Evolutionary conservation across 1,140 invertebrate species (phyloP).

Genomic region (Drosophila rufa): DNA sequence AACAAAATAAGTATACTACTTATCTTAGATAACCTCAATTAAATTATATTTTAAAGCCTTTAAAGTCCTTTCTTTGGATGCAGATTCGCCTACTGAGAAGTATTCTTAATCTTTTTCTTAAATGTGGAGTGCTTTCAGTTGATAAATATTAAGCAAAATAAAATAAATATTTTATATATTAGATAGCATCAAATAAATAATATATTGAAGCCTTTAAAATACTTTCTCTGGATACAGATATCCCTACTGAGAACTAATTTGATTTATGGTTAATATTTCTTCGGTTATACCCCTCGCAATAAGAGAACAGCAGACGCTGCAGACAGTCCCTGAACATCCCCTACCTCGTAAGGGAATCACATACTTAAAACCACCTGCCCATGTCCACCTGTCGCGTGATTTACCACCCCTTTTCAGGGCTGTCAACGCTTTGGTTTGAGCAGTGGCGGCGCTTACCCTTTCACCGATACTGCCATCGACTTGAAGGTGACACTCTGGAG

Average conservation of each 20-base stretch:
- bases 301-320: not conserved
- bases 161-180: not conserved
- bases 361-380: not conserved
- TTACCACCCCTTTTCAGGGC: conserved; percentile 1
- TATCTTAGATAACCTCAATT: too few relatives aligned
- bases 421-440: not conserved
- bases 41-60: too few relatives aligned
- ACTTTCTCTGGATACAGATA: too few relatives aligned
- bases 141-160: not conserved
- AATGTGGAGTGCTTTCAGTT: not conserved
- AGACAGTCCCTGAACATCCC: conserved; percentile 8
- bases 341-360: not conserved
- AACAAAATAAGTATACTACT: not conserved
- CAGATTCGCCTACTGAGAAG: too few relatives aligned
- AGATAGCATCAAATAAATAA: not conserved
- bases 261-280: not conserved
- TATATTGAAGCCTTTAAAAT: not conserved
- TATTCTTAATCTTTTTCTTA: not conserved
- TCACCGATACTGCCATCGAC: conserved; percentile 3
- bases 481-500: not conserved
- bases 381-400: conserved; percentile 13
- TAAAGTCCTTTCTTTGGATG: too few relatives aligned
- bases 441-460: conserved; percentile 21
- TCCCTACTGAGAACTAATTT: not conserved
- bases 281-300: not conserved